Evolutionary conservation across 2,888 invertebrate genomes (phyloP).

Genomic region (Syritta pipiens): DNA sequence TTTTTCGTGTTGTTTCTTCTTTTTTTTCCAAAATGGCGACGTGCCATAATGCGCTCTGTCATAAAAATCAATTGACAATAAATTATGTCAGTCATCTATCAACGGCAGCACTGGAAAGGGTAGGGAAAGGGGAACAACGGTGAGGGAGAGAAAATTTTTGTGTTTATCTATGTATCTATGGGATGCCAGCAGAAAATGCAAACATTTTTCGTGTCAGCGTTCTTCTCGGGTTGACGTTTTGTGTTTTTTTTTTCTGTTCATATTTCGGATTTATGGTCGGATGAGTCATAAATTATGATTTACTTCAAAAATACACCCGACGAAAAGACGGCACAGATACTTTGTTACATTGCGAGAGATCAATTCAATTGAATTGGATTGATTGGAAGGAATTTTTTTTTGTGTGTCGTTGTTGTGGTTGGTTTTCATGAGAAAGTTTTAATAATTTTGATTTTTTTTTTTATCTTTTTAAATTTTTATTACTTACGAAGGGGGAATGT

Average conservation of each 20-base stretch:
- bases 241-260: slow-evolving; percentile 45
- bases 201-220: slow-evolving; percentile 33
- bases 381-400: slow-evolving; percentile 40
- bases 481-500: no score
- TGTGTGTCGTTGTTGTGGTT: slow-evolving; percentile 7
- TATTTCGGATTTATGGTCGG: slow-evolving; percentile 57
- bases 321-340: slow-evolving; percentile 24
- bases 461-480: no score
- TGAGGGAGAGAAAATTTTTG: neutral
- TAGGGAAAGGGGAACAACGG: neutral
- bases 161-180: neutral
- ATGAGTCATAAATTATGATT: slow-evolving; percentile 64
- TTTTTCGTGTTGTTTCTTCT: neutral
- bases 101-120: no score
- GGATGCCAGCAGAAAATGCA: slow-evolving; percentile 32
- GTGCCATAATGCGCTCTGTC: slow-evolving; percentile 62
- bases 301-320: slow-evolving; percentile 26
- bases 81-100: slow-evolving; percentile 67
- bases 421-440: slow-evolving; percentile 21
- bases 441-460: slow-evolving; percentile 40
- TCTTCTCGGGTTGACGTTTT: slow-evolving; percentile 36
- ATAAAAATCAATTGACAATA: slow-evolving; percentile 68
- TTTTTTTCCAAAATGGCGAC: slow-evolving; percentile 53
- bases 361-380: slow-evolving; percentile 67
- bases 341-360: slow-evolving; percentile 49